Evolutionary conservation across 2,797 vertebrate genomes (phyloP).

Genomic region (Danio tinwini): DNA sequence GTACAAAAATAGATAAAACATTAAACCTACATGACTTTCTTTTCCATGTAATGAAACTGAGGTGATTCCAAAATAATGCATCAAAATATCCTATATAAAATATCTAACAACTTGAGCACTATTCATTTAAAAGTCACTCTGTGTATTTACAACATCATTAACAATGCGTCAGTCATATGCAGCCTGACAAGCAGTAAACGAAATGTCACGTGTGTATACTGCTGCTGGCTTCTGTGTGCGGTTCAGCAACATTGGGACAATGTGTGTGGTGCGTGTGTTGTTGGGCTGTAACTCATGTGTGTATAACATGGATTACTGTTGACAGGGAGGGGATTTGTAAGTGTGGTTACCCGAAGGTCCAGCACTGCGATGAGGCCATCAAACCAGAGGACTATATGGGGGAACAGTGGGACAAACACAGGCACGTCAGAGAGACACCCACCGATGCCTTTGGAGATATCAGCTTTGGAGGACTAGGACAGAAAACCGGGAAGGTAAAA

Average conservation of each 20-base stretch:
- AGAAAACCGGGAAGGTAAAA: slow-evolving; percentile 83
- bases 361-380: slow-evolving; percentile 81
- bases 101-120: not conserved
- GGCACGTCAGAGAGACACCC: slow-evolving; percentile 81
- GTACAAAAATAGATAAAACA: too few species aligned
- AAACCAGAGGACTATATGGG: slow-evolving; percentile 75
- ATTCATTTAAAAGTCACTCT: not conserved
- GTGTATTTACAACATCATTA: not conserved
- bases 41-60: too few species aligned
- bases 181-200: not conserved
- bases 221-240: not conserved
- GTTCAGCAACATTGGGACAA: slow-evolving; percentile 8
- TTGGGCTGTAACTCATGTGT: slow-evolving; percentile 18
- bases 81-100: too few species aligned
- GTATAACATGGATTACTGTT: slow-evolving; percentile 49
- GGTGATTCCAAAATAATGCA: too few species aligned
- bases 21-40: too few species aligned
- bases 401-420: slow-evolving; percentile 80
- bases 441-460: slow-evolving; percentile 94
- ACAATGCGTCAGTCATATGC: not conserved
- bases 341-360: slow-evolving; percentile 83
- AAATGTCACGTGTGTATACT: not conserved
- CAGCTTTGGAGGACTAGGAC: slow-evolving; percentile 81
- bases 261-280: not conserved
- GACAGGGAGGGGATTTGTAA: slow-evolving; percentile 80